Base-by-base conservation (phyloP, 2,113 vertebrate species). In the Procavia capensis region DNA sequence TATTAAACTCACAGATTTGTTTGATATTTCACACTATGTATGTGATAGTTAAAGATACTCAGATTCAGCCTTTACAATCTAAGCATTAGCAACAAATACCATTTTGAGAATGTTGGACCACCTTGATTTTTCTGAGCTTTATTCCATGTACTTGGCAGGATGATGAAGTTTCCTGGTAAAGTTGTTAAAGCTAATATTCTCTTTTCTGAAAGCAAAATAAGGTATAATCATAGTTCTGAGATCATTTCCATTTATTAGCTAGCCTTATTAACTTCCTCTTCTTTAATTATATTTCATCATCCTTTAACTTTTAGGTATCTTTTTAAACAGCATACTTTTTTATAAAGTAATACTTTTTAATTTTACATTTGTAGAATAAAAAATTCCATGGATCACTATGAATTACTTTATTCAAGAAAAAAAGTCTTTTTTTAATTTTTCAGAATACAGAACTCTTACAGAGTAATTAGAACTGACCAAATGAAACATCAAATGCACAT, bases 391-490 rank as follows among this genome's bases (percentile, higher is more conserved):
- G 24, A 85, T 50, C 24, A 84, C n/a, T 61, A 83, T 3, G 36
- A 91, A 50, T 85, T 82, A n/a, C 93, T 96, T 85, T 81, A 84
- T 59, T 19, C 6, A 82, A 86, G 10, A 88, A 54, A 39, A n/a
- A 61, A 68, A 45, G 9, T 72, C 5, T 72, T 34, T 68, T 68
- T 14, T 29, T 72, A 27, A 36, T 45, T 84, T 88, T 93, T 36
- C 84, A 39, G 78, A 94, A 93, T 78, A 36, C 54, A 91, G 61
- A 88, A 78, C 14, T 93, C 61, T 22, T 93, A 57, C 36, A 72
- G 41, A 95, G 19, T 93, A 96, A 93, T 94, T 96, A 86, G 45
- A 95, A 70, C 22, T 64, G 47, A 84, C 79, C 72, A 96, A 93
- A 95, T 61, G 39, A 94, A 70, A 95, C 45, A 85, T 85, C 57